Evolutionary conservation across 2,113 vertebrate species (phyloP).

Genomic region (Channa maculata): DNA sequence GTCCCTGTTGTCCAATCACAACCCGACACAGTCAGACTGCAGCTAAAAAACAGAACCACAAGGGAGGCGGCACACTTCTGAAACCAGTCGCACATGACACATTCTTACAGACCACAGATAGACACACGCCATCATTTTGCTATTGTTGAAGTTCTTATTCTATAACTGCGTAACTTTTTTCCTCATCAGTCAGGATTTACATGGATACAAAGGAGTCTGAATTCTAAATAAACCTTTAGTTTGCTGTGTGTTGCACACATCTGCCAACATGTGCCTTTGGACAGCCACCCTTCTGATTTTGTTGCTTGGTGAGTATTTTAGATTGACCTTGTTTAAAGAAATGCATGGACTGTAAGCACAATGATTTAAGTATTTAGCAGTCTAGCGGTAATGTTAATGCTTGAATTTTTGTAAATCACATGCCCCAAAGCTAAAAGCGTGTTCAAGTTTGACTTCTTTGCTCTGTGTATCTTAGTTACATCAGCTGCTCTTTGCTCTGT

Average conservation of each 20-base stretch:
- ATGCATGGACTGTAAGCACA: too few species aligned
- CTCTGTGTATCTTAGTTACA: background rate
- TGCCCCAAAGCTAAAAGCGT: too few species aligned
- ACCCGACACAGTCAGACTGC: constrained; percentile 25
- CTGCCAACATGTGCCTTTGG: constrained; percentile 75
- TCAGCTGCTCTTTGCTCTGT: background rate
- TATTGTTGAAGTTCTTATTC: background rate
- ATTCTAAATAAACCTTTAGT: background rate
- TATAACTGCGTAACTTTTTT: background rate
- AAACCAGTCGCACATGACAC: constrained; percentile 33
- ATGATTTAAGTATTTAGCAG: background rate
- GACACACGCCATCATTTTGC: constrained; percentile 1
- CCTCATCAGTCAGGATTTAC: background rate
- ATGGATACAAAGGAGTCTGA: background rate
- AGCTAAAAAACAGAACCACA: constrained; percentile 29
- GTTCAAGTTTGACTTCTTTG: background rate
- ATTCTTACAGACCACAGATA: constrained; percentile 13
- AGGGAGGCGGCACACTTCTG: constrained; percentile 30
- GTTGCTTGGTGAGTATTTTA: constrained; percentile 76
- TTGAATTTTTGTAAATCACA: too few species aligned
- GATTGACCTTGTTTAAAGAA: background rate
- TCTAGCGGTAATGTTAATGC: background rate
- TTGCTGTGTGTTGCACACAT: constrained; percentile 25
- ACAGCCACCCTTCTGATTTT: constrained; percentile 59
- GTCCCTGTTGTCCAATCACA: constrained; percentile 62